Conservation (phyloP, 2,113 vertebrate species). For the Cochlearius cochlearius region DNA sequence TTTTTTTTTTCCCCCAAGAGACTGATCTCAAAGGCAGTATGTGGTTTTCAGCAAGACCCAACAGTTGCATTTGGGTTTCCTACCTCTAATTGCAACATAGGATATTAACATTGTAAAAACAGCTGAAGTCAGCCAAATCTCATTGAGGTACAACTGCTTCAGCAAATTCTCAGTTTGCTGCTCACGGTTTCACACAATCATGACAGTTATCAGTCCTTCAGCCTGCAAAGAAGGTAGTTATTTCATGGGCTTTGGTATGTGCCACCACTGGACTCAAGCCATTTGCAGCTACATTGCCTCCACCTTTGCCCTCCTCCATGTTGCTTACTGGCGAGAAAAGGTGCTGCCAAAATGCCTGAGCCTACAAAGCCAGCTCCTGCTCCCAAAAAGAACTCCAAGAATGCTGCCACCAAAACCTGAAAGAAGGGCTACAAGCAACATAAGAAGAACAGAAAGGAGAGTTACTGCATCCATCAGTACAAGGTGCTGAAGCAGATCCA, state of each 20-base stretch:
- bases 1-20: neutral
- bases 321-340: neutral
- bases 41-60: neutral
- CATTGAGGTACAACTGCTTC: neutral
- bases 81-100: neutral
- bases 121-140: neutral
- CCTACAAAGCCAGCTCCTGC: neutral
- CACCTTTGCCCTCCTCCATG: neutral
- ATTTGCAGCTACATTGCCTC: neutral
- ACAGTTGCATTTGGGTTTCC: neutral
- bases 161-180: neutral
- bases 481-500: neutral
- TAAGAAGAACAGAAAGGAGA: neutral
- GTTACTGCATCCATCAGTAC: neutral
- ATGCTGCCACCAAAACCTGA: neutral
- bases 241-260: neutral
- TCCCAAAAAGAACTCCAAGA: neutral
- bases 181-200: neutral
- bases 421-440: neutral
- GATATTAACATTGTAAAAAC: neutral
- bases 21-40: neutral
- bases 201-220: neutral
- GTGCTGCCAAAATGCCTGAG: neutral
- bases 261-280: neutral
- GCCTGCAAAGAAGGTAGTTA: neutral